Conservation (phyloP, 2,888 invertebrate species). For the Caenorhabditis wallacei region DNA sequence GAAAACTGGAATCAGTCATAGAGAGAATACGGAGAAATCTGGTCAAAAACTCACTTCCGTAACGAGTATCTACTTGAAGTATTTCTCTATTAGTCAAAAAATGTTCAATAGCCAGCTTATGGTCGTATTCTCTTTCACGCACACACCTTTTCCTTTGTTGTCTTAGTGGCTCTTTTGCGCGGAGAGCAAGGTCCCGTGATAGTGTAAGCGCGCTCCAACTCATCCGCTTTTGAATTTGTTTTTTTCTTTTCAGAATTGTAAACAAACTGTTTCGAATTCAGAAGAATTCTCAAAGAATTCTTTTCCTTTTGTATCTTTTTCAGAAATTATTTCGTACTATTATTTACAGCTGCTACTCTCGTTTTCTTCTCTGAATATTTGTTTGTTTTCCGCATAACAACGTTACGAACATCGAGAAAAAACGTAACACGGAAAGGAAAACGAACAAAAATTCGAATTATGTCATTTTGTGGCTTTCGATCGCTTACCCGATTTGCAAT, state of each 20-base stretch:
- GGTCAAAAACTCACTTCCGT: background rate
- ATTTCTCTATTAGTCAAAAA: background rate
- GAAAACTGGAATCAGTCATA: too few species aligned
- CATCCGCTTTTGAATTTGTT: slow-evolving; percentile 24
- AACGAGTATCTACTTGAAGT: background rate
- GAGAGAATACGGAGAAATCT: too few species aligned
- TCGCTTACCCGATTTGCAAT: slow-evolving; percentile 47
- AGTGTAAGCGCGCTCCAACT: slow-evolving; percentile 22
- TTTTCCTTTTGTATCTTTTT: background rate
- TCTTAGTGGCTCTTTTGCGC: slow-evolving; percentile 18
- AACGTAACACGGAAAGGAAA: slow-evolving; percentile 22
- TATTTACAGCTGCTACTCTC: background rate
- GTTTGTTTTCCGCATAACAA: slow-evolving; percentile 16
- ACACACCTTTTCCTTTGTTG: background rate
- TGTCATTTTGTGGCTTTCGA: slow-evolving; percentile 21
- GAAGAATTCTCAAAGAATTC: too few species aligned
- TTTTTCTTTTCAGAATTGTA: slow-evolving; percentile 13
- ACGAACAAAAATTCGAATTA: slow-evolving; percentile 11
- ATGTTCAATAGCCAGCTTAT: background rate
- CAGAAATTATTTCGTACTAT: too few species aligned
- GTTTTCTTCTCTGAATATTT: background rate
- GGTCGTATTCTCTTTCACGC: background rate
- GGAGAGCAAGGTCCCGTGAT: slow-evolving; percentile 26
- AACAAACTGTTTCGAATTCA: too few species aligned
- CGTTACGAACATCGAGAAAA: slow-evolving; percentile 21